phyloP scores from a whole-genome alignment of 2,888 invertebrate species.

The Lithosia quadra region DNA sequence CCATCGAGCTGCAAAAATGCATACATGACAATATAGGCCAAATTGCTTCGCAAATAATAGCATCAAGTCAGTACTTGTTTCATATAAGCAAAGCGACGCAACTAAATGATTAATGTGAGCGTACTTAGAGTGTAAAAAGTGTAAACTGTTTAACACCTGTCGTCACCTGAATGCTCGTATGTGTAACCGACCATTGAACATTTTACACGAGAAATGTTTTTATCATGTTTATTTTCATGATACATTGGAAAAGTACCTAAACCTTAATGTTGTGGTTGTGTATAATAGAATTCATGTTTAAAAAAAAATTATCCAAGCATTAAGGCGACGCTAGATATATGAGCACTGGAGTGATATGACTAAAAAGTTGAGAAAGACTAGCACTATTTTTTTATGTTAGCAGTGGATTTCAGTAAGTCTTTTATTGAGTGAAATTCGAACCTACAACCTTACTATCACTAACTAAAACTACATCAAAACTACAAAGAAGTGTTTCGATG shows the following conservation, averaged over 20 bases:
- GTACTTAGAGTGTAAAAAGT: neutral
- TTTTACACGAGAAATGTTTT: no score
- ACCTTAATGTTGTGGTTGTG: no score
- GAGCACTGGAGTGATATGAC: neutral
- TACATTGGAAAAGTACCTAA: no score
- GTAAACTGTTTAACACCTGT: neutral
- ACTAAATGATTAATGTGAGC: constrained; percentile 23
- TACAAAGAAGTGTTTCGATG: no score
- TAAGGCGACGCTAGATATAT: no score
- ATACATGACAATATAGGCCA: constrained; percentile 73
- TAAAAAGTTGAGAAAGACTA: no score
- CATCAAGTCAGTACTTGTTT: constrained; percentile 60
- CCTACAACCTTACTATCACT: neutral
- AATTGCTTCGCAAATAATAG: constrained; percentile 69
- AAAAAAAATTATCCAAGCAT: no score
- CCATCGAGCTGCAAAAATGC: constrained; percentile 87
- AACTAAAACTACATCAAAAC: no score
- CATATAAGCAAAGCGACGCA: constrained; percentile 64
- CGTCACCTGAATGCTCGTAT: neutral
- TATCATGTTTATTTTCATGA: no score
- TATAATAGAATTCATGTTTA: no score
- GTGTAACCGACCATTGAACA: neutral
- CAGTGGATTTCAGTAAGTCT: no score
- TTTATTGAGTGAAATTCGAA: neutral
- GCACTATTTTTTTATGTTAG: neutral